These are phyloP conservation scores for Poecilia wingei DNA, from an alignment of 2,797 vertebrate species.

Conservation along the genomic window DNA sequence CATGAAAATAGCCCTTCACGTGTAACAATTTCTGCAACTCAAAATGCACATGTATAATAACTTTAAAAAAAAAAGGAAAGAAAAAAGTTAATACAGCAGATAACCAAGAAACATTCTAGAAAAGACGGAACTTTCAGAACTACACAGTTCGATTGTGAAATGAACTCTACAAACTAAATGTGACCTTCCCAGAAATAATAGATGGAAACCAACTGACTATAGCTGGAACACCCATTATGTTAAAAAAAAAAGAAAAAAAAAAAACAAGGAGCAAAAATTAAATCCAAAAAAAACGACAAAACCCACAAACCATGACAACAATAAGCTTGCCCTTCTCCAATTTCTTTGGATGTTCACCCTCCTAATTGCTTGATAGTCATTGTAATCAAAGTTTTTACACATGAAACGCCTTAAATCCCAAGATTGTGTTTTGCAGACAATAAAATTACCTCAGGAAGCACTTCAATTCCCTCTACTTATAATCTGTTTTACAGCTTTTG, in stretches of 20 bases:
- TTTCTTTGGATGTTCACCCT: background rate
- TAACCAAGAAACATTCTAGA: background rate
- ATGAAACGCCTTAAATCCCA: background rate
- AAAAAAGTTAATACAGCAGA: background rate
- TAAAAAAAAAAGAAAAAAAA: background rate
- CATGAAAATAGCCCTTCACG: background rate
- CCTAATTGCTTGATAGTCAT: background rate
- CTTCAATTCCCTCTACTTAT: background rate
- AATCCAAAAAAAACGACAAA: background rate
- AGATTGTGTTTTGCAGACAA: background rate
- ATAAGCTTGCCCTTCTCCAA: background rate
- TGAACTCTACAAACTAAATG: background rate
- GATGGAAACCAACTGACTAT: background rate
- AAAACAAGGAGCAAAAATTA: background rate
- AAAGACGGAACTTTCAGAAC: background rate
- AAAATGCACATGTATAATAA: background rate
- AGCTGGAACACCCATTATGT: background rate
- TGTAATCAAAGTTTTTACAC: background rate
- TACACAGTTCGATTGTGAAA: background rate
- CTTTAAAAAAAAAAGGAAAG: background rate
- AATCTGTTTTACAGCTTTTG: background rate
- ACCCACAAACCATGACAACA: background rate
- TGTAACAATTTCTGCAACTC: background rate
- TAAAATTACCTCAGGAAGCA: conserved; percentile 1
- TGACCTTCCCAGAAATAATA: background rate